phyloP scores from a whole-genome alignment of 2,113 vertebrate genomes.

The Accipiter cooperii region DNA sequence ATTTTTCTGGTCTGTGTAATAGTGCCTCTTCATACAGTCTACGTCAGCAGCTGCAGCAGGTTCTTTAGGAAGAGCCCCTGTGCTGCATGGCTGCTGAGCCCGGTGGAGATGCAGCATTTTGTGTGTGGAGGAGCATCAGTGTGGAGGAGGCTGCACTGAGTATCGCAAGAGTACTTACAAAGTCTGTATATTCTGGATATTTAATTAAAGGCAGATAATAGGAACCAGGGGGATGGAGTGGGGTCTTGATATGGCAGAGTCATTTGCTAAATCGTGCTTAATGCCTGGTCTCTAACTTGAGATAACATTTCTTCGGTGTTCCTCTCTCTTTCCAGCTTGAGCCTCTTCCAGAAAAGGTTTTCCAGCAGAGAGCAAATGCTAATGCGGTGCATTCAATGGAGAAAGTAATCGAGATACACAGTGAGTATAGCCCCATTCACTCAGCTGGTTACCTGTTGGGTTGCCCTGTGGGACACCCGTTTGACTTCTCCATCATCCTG shows the following conservation, averaged over 20 bases:
- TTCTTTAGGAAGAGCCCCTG: neutral
- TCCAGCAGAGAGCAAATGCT: constrained; percentile 87
- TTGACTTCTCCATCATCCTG: neutral
- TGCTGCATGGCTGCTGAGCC: neutral
- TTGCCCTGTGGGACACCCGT: neutral
- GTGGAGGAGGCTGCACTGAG: neutral
- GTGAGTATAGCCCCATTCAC: constrained; percentile 69
- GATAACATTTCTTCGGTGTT: neutral
- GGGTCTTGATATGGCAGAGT: neutral
- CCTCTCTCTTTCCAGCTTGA: constrained; percentile 68
- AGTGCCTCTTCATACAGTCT: neutral
- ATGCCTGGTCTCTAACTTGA: neutral
- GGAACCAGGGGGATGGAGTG: neutral
- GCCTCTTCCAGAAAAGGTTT: constrained; percentile 84
- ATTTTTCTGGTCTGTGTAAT: neutral
- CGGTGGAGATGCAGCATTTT: neutral
- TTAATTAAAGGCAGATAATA: neutral
- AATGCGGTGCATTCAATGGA: constrained; percentile 92
- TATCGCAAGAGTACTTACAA: neutral
- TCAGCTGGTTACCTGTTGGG: neutral
- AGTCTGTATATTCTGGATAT: neutral
- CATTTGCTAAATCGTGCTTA: neutral
- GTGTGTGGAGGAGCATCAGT: neutral
- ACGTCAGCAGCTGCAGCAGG: neutral
- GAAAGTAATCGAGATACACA: constrained; percentile 89